These are phyloP conservation scores for Agonopterix subpropinquella DNA, from an alignment of 2,888 invertebrate species.

Conservation along the genomic window DNA sequence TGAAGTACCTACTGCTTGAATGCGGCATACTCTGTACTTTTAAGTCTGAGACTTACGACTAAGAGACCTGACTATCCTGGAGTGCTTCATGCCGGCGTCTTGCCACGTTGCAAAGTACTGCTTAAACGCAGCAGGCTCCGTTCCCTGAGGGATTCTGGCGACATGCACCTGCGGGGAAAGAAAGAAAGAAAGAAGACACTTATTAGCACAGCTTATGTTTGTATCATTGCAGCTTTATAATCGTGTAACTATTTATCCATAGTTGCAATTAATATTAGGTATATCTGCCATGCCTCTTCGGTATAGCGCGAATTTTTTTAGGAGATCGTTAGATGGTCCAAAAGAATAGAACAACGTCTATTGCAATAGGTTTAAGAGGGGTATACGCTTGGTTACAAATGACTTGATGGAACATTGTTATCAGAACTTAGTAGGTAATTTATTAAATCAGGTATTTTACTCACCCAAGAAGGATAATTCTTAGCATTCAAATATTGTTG, in stretches of 20 bases:
- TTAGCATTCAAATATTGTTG: slow-evolving; percentile 78
- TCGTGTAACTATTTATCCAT: too few species aligned
- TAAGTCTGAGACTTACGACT: slow-evolving; percentile 27
- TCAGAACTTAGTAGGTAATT: too few species aligned
- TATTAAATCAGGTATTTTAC: slow-evolving; percentile 13
- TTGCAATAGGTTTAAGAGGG: too few species aligned
- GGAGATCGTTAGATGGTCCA: too few species aligned
- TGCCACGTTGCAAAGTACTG: slow-evolving; percentile 92
- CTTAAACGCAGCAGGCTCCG: slow-evolving; percentile 90
- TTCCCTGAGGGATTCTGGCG: slow-evolving; percentile 85
- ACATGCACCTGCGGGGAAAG: slow-evolving; percentile 70
- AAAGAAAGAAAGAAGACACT: too few species aligned
- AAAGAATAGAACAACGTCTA: too few species aligned
- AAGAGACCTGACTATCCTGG: slow-evolving; percentile 70
- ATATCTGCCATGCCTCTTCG: too few species aligned
- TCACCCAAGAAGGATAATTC: slow-evolving; percentile 87
- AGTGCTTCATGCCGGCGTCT: slow-evolving; percentile 77
- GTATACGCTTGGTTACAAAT: too few species aligned
- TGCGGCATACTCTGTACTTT: background rate
- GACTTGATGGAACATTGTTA: background rate
- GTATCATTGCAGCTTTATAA: too few species aligned
- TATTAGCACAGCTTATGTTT: too few species aligned
- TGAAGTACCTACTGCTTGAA: background rate
- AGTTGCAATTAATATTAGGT: too few species aligned
- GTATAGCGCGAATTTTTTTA: too few species aligned